Evolutionary conservation across 2,888 invertebrate species (phyloP).

Genomic region (Pyrochroa serraticornis): DNA sequence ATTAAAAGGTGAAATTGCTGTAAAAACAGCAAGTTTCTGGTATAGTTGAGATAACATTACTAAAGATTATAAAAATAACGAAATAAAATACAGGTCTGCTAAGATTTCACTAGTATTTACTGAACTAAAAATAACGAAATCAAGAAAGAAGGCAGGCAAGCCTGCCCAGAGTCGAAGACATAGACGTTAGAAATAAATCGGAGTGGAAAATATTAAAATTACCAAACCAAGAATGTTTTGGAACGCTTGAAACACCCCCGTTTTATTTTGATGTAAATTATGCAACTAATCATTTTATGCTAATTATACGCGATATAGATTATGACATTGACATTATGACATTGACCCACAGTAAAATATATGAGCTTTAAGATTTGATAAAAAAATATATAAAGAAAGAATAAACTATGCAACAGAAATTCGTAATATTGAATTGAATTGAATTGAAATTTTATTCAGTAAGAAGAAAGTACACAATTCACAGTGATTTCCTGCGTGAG

Average conservation of each 20-base stretch:
- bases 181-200: not conserved
- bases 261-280: slow-evolving; percentile 22
- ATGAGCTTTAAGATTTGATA: slow-evolving; percentile 1
- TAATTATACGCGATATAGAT: no score
- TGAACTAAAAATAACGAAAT: slow-evolving; percentile 4
- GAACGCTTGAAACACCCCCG: slow-evolving; percentile 15
- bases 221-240: slow-evolving; percentile 16
- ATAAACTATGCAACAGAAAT: slow-evolving; percentile 9
- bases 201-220: slow-evolving; percentile 16
- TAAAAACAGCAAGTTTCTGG: no score
- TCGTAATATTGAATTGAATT: not conserved
- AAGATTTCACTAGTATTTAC: not conserved
- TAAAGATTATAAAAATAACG: slow-evolving; percentile 13
- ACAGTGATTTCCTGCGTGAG: no score
- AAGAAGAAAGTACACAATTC: no score
- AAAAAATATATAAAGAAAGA: slow-evolving; percentile 10
- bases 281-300: slow-evolving; percentile 6
- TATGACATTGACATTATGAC: slow-evolving; percentile 12
- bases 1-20: no score
- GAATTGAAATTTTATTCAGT: no score
- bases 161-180: no score
- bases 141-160: slow-evolving; percentile 2
- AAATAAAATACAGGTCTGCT: slow-evolving; percentile 2
- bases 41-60: slow-evolving; percentile 8
- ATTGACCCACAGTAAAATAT: slow-evolving; percentile 1